These are phyloP conservation scores for Cliona cf. orientalis DNA, from an alignment of 37 sponge, comb jelly and placozoan genomes.

Conservation along the genomic window DNA sequence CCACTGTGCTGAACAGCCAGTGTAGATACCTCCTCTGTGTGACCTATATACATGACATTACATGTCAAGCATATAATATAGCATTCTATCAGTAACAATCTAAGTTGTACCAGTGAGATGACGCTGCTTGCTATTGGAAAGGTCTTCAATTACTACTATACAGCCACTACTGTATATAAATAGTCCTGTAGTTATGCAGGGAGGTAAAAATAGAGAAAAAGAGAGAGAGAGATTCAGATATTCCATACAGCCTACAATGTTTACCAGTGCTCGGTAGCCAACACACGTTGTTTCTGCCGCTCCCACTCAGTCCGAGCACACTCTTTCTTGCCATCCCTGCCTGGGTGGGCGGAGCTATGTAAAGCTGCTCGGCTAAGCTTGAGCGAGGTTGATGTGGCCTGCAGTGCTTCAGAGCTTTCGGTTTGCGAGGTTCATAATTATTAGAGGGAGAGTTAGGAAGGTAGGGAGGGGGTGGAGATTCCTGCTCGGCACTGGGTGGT, in stretches of 20 bases:
- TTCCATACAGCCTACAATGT: neutral
- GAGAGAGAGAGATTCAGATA: neutral
- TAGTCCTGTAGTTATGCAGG: slow-evolving; percentile 47
- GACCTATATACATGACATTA: slow-evolving; percentile 47
- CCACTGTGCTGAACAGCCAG: slow-evolving; percentile 68
- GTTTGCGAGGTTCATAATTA: neutral
- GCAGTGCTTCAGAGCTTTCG: slow-evolving; percentile 33
- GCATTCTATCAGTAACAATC: neutral
- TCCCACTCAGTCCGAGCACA: slow-evolving; percentile 62
- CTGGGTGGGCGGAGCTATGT: slow-evolving; percentile 62
- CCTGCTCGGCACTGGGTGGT: neutral
- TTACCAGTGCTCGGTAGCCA: slow-evolving; percentile 79
- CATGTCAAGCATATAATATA: neutral
- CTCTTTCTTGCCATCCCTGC: slow-evolving; percentile 52
- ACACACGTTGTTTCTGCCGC: slow-evolving; percentile 60
- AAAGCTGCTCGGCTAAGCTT: slow-evolving; percentile 30
- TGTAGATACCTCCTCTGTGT: slow-evolving; percentile 70
- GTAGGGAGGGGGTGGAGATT: neutral
- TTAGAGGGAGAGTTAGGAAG: slow-evolving; percentile 1
- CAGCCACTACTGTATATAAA: slow-evolving; percentile 81
- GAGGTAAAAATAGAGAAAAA: neutral
- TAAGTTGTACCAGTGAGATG: slow-evolving; percentile 52
- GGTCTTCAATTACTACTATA: slow-evolving; percentile 74
- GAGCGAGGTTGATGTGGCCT: slow-evolving; percentile 11
- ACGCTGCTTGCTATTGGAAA: slow-evolving; percentile 59